These are phyloP conservation scores for Catocala fraxini DNA, from an alignment of 2,888 invertebrate species.

Conservation along the genomic window DNA sequence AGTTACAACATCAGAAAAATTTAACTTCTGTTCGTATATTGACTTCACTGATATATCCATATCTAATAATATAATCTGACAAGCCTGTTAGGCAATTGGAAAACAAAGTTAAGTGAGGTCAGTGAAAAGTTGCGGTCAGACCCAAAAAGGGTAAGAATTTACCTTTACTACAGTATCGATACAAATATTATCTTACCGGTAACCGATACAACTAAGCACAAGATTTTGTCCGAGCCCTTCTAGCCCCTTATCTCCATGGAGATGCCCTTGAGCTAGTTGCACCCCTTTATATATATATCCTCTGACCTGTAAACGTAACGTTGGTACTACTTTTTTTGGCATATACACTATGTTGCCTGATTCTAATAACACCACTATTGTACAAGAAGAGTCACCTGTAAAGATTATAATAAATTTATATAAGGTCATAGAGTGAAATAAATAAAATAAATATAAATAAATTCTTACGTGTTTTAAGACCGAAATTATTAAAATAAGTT, in stretches of 20 bases:
- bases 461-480: no score
- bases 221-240: constrained; percentile 20
- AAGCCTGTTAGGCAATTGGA: neutral
- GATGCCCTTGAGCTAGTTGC: constrained; percentile 40
- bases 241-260: constrained; percentile 26
- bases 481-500: no score
- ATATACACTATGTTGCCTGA: no score
- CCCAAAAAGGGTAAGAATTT: neutral
- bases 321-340: no score
- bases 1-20: no score
- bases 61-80: constrained; percentile 3
- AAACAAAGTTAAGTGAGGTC: constrained; percentile 6
- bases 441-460: no score
- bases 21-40: no score
- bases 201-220: constrained; percentile 7
- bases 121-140: neutral
- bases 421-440: no score
- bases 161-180: neutral
- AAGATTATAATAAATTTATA: no score
- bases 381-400: no score
- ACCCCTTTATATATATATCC: constrained; percentile 31
- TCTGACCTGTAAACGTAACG: constrained; percentile 29
- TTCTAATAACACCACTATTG: no score
- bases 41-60: no score
- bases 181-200: constrained; percentile 3